A percentile compares a stretch with the other conserved stretches of the same genome.
These are phyloP conservation scores for Boulengeromyrus knoepffleri DNA, from an alignment of 2,113 vertebrate species.

Conservation along the genomic window DNA sequence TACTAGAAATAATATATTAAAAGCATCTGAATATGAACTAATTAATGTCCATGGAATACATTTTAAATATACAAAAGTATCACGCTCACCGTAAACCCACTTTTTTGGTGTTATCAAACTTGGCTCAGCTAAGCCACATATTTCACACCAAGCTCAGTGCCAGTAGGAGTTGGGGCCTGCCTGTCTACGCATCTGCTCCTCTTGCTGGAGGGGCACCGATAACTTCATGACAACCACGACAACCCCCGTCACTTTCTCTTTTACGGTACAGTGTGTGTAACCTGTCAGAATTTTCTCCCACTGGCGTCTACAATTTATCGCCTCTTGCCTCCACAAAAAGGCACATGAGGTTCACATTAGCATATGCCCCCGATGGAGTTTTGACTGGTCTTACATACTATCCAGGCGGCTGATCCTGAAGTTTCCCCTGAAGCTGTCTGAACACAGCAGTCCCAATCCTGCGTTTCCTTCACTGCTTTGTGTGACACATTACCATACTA, in stretches of 20 bases:
- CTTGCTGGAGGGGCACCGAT: background rate
- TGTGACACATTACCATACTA: background rate
- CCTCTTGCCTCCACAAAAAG: background rate
- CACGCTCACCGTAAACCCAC: background rate
- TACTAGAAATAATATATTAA: background rate
- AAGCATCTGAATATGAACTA: background rate
- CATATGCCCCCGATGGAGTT: background rate
- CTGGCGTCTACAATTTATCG: background rate
- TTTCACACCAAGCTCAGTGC: background rate
- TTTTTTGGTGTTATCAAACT: background rate
- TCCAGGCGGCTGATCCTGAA: background rate
- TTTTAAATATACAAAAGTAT: background rate
- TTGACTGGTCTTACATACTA: background rate
- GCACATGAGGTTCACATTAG: background rate
- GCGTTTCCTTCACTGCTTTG: background rate
- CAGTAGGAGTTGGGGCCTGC: background rate
- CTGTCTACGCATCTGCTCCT: background rate
- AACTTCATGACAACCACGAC: background rate
- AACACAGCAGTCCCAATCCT: background rate
- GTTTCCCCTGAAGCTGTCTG: background rate
- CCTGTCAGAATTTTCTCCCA: background rate
- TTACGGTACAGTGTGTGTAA: background rate
- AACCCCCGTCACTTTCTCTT: background rate
- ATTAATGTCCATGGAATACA: background rate
- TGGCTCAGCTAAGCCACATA: background rate